These are phyloP conservation scores for Alviniconcha marisindica DNA, from an alignment of 1,140 invertebrate genomes.

Conservation along the genomic window DNA sequence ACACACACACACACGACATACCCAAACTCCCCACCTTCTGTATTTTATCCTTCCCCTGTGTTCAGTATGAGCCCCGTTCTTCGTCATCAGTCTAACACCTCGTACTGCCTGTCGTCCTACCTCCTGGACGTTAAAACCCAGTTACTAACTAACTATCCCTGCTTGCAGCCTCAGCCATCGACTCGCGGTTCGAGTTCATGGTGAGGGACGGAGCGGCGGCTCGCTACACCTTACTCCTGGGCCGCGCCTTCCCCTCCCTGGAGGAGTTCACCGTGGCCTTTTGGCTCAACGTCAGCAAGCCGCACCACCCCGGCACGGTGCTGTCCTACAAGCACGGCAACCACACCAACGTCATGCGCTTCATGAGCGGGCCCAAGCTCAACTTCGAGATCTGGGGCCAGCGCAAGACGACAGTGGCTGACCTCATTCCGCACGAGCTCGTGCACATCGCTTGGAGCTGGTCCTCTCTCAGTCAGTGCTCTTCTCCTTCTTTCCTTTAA, in stretches of 20 bases:
- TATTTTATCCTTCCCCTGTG: too few relatives aligned
- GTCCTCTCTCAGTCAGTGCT: slow-evolving; percentile 54
- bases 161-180: slow-evolving; percentile 71
- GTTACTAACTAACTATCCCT: too few relatives aligned
- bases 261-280: slow-evolving; percentile 69
- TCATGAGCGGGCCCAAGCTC: slow-evolving; percentile 63
- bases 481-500: too few relatives aligned
- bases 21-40: too few relatives aligned
- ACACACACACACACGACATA: neutral
- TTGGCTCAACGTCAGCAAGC: slow-evolving; percentile 66
- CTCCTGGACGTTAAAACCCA: too few relatives aligned
- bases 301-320: slow-evolving; percentile 62
- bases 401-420: slow-evolving; percentile 52
- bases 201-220: slow-evolving; percentile 51
- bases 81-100: too few relatives aligned
- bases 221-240: slow-evolving; percentile 70
- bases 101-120: too few relatives aligned
- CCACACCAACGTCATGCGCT: slow-evolving; percentile 50
- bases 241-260: slow-evolving; percentile 72
- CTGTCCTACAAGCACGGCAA: slow-evolving; percentile 68
- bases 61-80: too few relatives aligned
- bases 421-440: slow-evolving; percentile 59
- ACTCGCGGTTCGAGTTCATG: slow-evolving; percentile 73
- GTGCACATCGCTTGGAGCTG: slow-evolving; percentile 71
- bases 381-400: slow-evolving; percentile 59